Conservation (phyloP, 2,888 invertebrate species). For the Ypsolopha scabrella region DNA sequence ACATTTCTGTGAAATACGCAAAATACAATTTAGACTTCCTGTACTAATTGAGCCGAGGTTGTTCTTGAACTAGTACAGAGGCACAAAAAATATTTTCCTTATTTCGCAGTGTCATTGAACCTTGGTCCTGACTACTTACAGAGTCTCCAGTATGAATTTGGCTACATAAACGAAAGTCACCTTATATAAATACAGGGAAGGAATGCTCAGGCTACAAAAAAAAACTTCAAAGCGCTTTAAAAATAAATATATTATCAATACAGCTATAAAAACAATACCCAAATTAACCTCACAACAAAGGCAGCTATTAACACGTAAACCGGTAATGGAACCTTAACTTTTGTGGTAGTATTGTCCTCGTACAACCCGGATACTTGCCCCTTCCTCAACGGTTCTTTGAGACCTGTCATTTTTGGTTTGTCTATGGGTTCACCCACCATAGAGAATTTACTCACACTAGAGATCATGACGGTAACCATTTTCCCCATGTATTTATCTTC, state of each 20-base stretch:
- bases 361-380: constrained; percentile 68
- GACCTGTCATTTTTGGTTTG: constrained; percentile 62
- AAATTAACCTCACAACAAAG: constrained; percentile 46
- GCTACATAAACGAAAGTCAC: too few relatives aligned
- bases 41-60: too few relatives aligned
- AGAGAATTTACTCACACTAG: constrained; percentile 78
- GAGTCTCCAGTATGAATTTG: not conserved
- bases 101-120: too few relatives aligned
- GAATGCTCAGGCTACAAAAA: constrained; percentile 9
- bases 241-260: constrained; percentile 15
- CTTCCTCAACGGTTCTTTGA: constrained; percentile 63
- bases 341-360: constrained; percentile 19
- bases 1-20: too few relatives aligned
- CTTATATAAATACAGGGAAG: too few relatives aligned
- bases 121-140: too few relatives aligned
- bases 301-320: constrained; percentile 46
- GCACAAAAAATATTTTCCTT: too few relatives aligned
- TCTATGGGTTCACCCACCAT: constrained; percentile 79
- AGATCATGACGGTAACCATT: constrained; percentile 82
- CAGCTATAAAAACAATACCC: constrained; percentile 41
- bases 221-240: constrained; percentile 14
- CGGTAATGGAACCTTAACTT: constrained; percentile 33
- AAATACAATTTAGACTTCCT: too few relatives aligned
- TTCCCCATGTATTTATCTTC: constrained; percentile 84
- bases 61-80: too few relatives aligned